Conservation (phyloP, 1,140 invertebrate genomes). For the Drosophila lacertosa region DNA sequence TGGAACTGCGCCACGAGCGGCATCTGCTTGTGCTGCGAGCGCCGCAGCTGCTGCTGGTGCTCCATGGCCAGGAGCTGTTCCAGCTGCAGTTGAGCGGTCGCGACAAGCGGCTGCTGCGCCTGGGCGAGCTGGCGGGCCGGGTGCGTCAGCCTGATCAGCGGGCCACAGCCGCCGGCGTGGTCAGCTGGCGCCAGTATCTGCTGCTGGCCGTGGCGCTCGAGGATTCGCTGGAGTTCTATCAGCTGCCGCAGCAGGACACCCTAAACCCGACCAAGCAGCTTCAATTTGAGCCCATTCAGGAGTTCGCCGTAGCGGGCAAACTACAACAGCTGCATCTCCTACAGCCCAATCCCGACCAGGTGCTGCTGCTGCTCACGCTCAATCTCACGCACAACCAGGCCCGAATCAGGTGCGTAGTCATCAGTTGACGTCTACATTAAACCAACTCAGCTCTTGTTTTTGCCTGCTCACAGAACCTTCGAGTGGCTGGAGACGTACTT, state of each 20-base stretch:
- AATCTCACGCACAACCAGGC: constrained; percentile 55
- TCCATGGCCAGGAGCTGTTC: constrained; percentile 68
- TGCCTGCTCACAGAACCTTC: constrained; percentile 53
- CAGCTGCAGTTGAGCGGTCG: constrained; percentile 53
- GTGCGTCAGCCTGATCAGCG: constrained; percentile 13
- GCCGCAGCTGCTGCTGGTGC: constrained; percentile 47
- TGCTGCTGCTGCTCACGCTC: constrained; percentile 58
- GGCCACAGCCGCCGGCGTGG: constrained; percentile 48
- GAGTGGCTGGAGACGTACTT: constrained; percentile 77
- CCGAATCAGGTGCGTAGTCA: constrained; percentile 48
- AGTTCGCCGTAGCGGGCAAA: constrained; percentile 54
- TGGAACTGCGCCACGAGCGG: constrained; percentile 54
- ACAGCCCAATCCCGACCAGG: constrained; percentile 50
- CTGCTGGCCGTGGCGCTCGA: constrained; percentile 60
- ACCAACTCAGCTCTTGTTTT: background rate
- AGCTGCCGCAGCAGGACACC: constrained; percentile 54
- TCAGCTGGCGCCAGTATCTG: constrained; percentile 63
- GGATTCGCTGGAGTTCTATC: constrained; percentile 68
- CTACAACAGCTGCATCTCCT: constrained; percentile 62
- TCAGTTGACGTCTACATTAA: background rate
- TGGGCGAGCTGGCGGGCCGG: constrained; percentile 57
- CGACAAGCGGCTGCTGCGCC: constrained; percentile 55
- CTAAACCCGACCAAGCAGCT: constrained; percentile 12
- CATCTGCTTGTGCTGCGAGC: constrained; percentile 60
- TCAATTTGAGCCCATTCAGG: constrained; percentile 63